phyloP scores from a whole-genome alignment of 2,797 vertebrate species.

The Spatula versicolor region DNA sequence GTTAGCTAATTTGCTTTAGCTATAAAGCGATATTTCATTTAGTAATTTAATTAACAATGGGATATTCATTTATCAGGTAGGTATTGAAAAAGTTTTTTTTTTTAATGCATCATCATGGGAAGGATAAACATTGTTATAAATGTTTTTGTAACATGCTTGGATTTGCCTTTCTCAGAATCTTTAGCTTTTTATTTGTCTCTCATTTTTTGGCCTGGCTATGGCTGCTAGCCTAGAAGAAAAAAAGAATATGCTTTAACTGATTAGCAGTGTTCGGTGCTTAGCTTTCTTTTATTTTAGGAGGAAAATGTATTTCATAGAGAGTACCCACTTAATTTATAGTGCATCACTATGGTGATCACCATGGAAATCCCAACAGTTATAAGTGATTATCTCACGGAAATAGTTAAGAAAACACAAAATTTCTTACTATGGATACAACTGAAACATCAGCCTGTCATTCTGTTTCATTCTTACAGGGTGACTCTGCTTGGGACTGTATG shows the following conservation, averaged over 20 bases:
- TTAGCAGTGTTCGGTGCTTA: neutral
- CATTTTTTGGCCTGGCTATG: neutral
- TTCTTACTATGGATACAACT: neutral
- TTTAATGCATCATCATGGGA: neutral
- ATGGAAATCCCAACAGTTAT: neutral
- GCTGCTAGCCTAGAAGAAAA: neutral
- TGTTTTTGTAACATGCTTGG: neutral
- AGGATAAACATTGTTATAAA: neutral
- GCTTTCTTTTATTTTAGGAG: neutral
- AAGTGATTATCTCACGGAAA: neutral
- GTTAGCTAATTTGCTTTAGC: neutral
- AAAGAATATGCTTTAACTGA: accelerated
- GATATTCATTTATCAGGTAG: neutral
- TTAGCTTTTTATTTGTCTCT: neutral
- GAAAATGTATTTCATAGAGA: neutral
- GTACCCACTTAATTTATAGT: neutral
- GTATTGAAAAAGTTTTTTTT: neutral
- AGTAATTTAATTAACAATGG: neutral
- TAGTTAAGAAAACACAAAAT: neutral
- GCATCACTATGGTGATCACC: neutral
- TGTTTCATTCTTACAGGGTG: neutral
- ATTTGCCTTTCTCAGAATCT: neutral
- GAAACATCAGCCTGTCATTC: neutral
- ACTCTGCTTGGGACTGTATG: neutral
- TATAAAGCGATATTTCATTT: neutral